Conservation (phyloP, 1,140 invertebrate species). For the Drosophila bocki region DNA sequence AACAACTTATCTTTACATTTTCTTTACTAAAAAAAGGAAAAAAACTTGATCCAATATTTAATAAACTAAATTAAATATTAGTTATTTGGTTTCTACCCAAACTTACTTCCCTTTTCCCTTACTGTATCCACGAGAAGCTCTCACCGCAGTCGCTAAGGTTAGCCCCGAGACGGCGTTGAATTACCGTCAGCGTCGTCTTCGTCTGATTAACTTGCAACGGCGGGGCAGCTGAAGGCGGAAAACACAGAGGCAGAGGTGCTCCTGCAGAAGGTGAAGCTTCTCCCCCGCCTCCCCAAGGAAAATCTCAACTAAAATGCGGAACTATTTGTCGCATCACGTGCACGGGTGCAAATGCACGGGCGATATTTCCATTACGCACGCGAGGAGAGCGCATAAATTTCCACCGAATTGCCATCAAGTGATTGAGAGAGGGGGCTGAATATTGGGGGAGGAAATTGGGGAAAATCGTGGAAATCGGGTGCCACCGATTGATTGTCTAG, state of each 20-base stretch:
- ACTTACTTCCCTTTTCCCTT: not conserved
- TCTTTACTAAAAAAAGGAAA: not conserved
- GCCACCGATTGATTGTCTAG: conserved; percentile 76
- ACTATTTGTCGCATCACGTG: conserved; percentile 83
- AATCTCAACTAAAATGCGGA: conserved; percentile 66
- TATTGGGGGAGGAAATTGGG: conserved; percentile 4
- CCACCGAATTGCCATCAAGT: conserved; percentile 41
- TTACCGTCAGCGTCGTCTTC: conserved; percentile 38
- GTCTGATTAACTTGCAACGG: conserved; percentile 71
- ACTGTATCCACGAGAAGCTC: conserved; percentile 31
- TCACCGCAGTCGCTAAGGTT: conserved; percentile 25
- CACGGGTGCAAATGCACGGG: conserved; percentile 61
- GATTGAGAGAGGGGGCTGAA: not conserved
- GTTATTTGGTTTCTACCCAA: not conserved
- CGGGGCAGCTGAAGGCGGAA: conserved; percentile 1
- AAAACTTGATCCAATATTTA: not conserved
- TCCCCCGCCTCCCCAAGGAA: conserved; percentile 5
- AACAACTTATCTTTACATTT: too few species aligned
- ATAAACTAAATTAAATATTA: not conserved
- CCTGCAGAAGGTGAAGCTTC: not conserved
- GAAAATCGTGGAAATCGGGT: conserved; percentile 13
- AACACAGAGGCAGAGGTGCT: not conserved
- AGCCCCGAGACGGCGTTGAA: conserved; percentile 29
- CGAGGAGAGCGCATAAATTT: conserved; percentile 70
- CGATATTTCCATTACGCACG: conserved; percentile 78